Base-by-base conservation (phyloP, 2,888 invertebrate genomes). In the Halocaridina rubra region DNA sequence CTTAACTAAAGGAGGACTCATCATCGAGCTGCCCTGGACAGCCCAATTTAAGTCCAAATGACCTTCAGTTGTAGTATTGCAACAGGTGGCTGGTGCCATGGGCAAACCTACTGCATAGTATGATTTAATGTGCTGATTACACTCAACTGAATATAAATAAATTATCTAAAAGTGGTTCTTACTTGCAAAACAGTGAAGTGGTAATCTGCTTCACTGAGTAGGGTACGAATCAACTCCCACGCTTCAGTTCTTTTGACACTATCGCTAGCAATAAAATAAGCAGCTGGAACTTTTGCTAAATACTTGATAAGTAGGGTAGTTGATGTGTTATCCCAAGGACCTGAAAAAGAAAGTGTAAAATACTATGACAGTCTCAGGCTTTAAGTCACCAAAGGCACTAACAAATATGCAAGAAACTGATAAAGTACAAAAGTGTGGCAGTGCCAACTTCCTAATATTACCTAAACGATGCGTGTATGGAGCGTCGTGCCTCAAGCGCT, bases 391-490 rank as follows among this genome's bases (percentile, higher is more conserved):
- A n/a, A n/a, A n/a, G n/a, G n/a, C n/a, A n/a, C n/a, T n/a, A n/a
- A n/a, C n/a, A n/a, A n/a, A n/a, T n/a, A n/a, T n/a, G n/a, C n/a
- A n/a, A n/a, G n/a, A n/a, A n/a, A n/a, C n/a, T n/a, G n/a, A n/a
- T n/a, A n/a, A n/a, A n/a, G n/a, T n/a, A n/a, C n/a, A n/a, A n/a
- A n/a, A n/a, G n/a, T n/a, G n/a, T n/a, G n/a, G n/a, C n/a, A n/a
- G n/a, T n/a, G n/a, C n/a, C n/a, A n/a, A n/a, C 3, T 4, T 3
- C 46, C 10, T 13, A 46, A 16, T 3, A 64, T 39, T n/a, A 78
- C 78, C 78, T 29, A 78, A 29, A 10, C 78, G 24, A 27, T 78
- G 78, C 10, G 24, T 39, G 46, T 78, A 78, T 1, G 78, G 78
- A 8, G 78, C 78, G 39, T 78, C 78, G n/a, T 46, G 67, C 29